Percentiles rank a stretch among this genome's conserved stretches.
These are phyloP conservation scores for Drosophila parvula DNA, from an alignment of 1,140 invertebrate species.

Conservation along the genomic window DNA sequence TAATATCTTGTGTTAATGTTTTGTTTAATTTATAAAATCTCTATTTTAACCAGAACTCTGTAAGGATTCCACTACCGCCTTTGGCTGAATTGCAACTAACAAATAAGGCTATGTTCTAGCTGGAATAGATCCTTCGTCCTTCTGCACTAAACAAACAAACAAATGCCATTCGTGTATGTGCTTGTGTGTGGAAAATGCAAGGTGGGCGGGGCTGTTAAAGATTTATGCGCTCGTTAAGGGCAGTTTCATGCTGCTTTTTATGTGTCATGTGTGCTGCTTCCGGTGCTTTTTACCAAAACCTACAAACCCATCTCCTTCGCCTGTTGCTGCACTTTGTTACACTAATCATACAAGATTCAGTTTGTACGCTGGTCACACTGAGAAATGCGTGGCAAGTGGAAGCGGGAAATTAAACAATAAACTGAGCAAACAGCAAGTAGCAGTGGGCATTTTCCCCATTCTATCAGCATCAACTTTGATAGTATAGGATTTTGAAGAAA, in stretches of 20 bases:
- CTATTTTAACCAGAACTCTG: not conserved
- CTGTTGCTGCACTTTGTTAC: conserved; percentile 29
- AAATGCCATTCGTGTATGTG: not conserved
- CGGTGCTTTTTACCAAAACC: conserved; percentile 5
- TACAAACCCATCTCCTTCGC: conserved; percentile 3
- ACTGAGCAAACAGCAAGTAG: conserved; percentile 1
- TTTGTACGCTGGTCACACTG: conserved; percentile 35
- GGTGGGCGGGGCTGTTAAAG: conserved; percentile 65
- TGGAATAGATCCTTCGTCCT: too few relatives aligned
- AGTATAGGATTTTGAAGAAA: not conserved
- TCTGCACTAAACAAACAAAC: conserved; percentile 27
- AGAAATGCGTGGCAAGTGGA: conserved; percentile 51
- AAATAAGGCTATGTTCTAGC: conserved; percentile 13
- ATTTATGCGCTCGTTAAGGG: conserved; percentile 80
- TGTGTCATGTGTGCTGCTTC: conserved; percentile 64
- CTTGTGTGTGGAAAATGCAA: not conserved
- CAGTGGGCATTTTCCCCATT: not conserved
- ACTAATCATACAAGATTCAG: conserved; percentile 55
- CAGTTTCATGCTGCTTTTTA: conserved; percentile 78
- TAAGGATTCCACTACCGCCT: not conserved
- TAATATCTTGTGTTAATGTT: not conserved
- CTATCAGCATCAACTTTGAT: not conserved
- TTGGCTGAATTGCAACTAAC: conserved; percentile 10
- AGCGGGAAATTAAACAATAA: conserved; percentile 45
- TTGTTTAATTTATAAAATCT: not conserved